Percentiles rank a stretch among this genome's conserved stretches.
These are phyloP conservation scores for Labeo catla DNA, from an alignment of 2,113 vertebrate genomes.

Conservation along the genomic window DNA sequence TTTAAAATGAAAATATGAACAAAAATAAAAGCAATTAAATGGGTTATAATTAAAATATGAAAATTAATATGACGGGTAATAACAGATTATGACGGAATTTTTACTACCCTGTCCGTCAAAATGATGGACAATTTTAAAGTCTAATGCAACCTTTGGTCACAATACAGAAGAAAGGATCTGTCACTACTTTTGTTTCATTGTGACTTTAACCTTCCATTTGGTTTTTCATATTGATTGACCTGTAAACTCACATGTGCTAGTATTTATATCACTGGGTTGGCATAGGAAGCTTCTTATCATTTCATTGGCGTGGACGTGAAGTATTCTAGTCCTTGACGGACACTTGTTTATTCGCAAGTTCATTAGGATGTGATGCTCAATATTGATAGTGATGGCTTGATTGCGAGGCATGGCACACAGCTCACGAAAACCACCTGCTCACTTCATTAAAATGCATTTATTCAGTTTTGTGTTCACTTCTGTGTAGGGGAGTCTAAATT, in stretches of 20 bases:
- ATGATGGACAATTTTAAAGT: too few species aligned
- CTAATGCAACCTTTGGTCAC: not conserved
- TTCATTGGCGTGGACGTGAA: not conserved
- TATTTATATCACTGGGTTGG: not conserved
- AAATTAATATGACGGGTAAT: too few species aligned
- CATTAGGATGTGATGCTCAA: slow-evolving; percentile 19
- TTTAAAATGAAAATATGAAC: too few species aligned
- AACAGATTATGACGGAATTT: too few species aligned
- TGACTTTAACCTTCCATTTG: not conserved
- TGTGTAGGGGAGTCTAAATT: not conserved
- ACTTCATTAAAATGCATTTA: slow-evolving; percentile 47
- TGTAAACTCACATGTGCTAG: not conserved
- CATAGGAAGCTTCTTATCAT: not conserved
- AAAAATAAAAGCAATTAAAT: too few species aligned
- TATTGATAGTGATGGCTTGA: slow-evolving; percentile 39
- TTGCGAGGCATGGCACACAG: slow-evolving; percentile 4
- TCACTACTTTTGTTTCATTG: not conserved
- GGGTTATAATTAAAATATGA: too few species aligned
- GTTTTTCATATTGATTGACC: not conserved
- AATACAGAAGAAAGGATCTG: not conserved
- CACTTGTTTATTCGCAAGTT: slow-evolving; percentile 15
- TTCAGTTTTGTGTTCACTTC: slow-evolving; percentile 37
- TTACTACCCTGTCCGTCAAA: too few species aligned
- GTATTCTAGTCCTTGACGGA: slow-evolving; percentile 11
- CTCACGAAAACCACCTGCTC: slow-evolving; percentile 30